phyloP scores from a whole-genome alignment of 2,888 invertebrate species.

The Orthosia incerta region DNA sequence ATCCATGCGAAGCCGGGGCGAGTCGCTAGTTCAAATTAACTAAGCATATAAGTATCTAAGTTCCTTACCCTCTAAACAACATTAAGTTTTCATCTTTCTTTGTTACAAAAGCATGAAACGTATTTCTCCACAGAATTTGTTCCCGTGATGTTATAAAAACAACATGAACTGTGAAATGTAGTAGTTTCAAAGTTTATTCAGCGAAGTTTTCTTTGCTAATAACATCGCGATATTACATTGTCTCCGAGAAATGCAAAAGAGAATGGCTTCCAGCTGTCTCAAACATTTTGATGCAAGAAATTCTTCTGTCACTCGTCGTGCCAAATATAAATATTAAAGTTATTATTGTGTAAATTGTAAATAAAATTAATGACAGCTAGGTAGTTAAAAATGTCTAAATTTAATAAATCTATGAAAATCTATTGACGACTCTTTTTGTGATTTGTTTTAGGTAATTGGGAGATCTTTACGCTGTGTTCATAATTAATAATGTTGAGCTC shows the following conservation, averaged over 20 bases:
- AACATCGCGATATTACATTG: constrained; percentile 38
- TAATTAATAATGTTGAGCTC: constrained; percentile 38
- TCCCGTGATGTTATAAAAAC: constrained; percentile 25
- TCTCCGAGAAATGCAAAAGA: constrained; percentile 37
- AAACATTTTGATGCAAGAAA: constrained; percentile 46
- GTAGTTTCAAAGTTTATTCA: constrained; percentile 43
- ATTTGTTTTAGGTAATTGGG: constrained; percentile 65
- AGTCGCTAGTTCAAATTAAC: no score
- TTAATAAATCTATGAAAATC: constrained; percentile 67
- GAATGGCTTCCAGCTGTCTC: constrained; percentile 40
- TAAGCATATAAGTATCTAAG: no score
- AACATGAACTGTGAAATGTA: constrained; percentile 35
- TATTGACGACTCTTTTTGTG: constrained; percentile 59
- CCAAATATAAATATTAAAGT: constrained; percentile 64
- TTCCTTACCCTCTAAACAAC: no score
- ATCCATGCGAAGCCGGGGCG: no score
- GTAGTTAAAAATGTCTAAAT: constrained; percentile 73
- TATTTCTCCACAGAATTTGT: constrained; percentile 29
- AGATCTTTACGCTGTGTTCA: constrained; percentile 47
- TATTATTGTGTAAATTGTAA: constrained; percentile 76
- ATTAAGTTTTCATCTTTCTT: constrained; percentile 12
- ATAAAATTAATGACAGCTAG: constrained; percentile 70
- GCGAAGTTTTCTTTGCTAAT: constrained; percentile 45
- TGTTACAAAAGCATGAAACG: constrained; percentile 36
- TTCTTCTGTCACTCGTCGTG: constrained; percentile 61